These are phyloP conservation scores for Deilephila porcellus DNA, from an alignment of 2,888 invertebrate genomes.

Conservation along the genomic window DNA sequence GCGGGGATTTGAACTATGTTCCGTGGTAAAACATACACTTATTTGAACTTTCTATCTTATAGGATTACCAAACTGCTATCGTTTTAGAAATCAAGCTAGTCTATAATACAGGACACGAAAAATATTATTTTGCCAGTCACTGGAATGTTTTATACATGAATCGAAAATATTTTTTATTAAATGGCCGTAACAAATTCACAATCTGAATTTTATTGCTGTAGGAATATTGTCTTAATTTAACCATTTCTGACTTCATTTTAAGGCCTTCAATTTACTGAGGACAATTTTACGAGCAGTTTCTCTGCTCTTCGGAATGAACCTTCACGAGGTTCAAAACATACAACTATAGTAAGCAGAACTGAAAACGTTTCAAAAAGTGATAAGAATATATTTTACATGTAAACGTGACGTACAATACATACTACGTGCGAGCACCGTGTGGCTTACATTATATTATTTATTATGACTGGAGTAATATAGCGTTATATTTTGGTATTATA, in stretches of 20 bases:
- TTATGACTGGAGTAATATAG: background rate
- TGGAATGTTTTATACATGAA: slow-evolving; percentile 1
- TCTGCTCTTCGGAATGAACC: background rate
- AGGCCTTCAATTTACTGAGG: no score
- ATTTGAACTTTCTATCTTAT: slow-evolving; percentile 1
- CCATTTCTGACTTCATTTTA: no score
- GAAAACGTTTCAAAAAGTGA: background rate
- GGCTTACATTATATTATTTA: slow-evolving; percentile 2
- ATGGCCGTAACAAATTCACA: background rate
- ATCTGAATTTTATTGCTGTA: background rate
- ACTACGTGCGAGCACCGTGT: slow-evolving; percentile 18
- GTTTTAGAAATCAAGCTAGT: background rate
- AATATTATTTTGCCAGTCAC: background rate
- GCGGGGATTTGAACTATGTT: slow-evolving; percentile 44
- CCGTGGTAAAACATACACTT: slow-evolving; percentile 27
- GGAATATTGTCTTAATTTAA: background rate
- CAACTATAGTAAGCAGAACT: slow-evolving; percentile 9
- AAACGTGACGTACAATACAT: background rate
- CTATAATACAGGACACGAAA: background rate
- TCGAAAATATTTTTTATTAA: background rate
- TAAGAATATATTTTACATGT: slow-evolving; percentile 4
- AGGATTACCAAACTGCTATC: background rate
- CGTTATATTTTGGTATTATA: background rate
- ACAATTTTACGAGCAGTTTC: no score
- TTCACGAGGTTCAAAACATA: background rate